These are phyloP conservation scores for Pomatorhinus ruficollis DNA, from an alignment of 2,113 vertebrate genomes.

Conservation along the genomic window DNA sequence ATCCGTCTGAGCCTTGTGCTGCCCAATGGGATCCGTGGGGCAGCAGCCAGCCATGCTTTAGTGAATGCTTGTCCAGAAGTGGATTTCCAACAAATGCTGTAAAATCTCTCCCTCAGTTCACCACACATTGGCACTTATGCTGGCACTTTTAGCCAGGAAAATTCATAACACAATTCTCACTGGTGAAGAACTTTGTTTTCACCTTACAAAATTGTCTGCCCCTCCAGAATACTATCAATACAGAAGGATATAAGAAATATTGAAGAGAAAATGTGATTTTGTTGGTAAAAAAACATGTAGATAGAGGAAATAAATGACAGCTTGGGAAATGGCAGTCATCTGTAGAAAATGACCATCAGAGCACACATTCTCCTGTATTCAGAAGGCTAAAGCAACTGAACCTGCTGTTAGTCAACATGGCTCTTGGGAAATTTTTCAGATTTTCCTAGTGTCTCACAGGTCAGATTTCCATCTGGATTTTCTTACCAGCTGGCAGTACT, in stretches of 20 bases:
- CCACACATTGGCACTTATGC: neutral
- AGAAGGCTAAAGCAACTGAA: neutral
- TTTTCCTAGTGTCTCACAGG: neutral
- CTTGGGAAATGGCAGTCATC: neutral
- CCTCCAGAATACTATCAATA: neutral
- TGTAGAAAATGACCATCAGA: neutral
- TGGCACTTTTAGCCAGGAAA: neutral
- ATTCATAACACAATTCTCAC: neutral
- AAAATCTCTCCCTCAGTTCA: neutral
- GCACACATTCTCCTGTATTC: neutral
- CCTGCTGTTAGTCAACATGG: neutral
- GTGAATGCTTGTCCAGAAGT: neutral
- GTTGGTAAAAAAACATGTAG: neutral
- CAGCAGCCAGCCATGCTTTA: neutral
- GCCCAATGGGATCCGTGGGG: neutral
- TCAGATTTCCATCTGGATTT: constrained; percentile 21
- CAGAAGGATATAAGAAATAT: neutral
- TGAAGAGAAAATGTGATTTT: neutral
- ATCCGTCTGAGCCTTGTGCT: neutral
- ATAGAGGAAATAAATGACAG: neutral
- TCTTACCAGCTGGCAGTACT: neutral
- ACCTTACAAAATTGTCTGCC: neutral
- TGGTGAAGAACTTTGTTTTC: neutral
- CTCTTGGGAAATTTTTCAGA: neutral
- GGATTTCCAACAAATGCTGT: neutral